Evolutionary conservation across 2,113 vertebrate genomes (phyloP), one percentile per base, ranked within the genome.

Genomic region (Azemiops feae): DNA sequence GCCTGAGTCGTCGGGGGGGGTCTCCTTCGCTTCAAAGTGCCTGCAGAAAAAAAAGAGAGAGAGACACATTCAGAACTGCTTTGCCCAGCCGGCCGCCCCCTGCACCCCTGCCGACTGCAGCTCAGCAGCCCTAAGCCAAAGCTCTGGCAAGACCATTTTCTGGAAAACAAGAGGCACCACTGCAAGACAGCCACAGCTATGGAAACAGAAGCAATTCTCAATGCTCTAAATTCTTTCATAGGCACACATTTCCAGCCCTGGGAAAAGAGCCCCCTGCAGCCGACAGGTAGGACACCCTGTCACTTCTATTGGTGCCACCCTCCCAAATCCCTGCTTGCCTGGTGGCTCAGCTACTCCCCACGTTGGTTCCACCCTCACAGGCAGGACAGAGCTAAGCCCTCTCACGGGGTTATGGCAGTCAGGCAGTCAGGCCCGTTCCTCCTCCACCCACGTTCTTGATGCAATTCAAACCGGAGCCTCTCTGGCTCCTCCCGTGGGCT

Each of bases 21-120:
- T 97, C 98, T 97, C 96, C 98, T 98, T 97, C 99, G 98, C 97
- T 98, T 99, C 97, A 99, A 97, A 91, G 99, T 99, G 97, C 98
- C 99, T 99, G 95, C 90, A 93, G 94, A 50, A 10, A 18, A 54
- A 4, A 50, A 20, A 18, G 25, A 30, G 8, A 4, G n/a, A 2
- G 52, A 53, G 30, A 52, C 27, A 54, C 3, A 3, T n/a, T 34
- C 87, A 88, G 50, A 30, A 30, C 34, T 39, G 34, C 74, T 81
- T 81, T 22, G 34, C 74, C n/a, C 6, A 20, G 18, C 34, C 20
- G 22, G 34, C 18, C 7, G 16, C 16, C 34, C n/a, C 16, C 69
- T 34, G 69, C 34, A 3, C 69, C 1, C n/a, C 60, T n/a, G 69
- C 69, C 6, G 18, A 8, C 34, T 39, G 34, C 16, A 8, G n/a